Evolutionary conservation across 2,113 vertebrate genomes (phyloP).

Genomic region (Pachyramphus minor): DNA sequence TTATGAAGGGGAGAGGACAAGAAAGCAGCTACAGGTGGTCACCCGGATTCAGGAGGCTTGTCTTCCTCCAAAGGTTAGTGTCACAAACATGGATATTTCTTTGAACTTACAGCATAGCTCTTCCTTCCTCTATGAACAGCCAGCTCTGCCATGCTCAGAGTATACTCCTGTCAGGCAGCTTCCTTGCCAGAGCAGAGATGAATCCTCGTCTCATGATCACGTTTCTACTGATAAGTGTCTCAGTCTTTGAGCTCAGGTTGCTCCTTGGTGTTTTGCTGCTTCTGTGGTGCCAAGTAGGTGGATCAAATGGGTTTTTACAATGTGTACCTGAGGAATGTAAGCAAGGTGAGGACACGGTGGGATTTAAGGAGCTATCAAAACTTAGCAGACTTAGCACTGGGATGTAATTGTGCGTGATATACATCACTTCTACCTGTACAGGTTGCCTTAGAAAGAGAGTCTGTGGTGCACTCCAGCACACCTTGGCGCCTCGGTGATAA

Average conservation of each 20-base stretch:
- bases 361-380: background rate
- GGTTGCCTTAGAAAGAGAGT: background rate
- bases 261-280: background rate
- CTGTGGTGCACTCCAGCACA: background rate
- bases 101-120: background rate
- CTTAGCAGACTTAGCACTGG: background rate
- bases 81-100: background rate
- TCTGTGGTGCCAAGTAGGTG: background rate
- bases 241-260: background rate
- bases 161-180: background rate
- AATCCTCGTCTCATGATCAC: background rate
- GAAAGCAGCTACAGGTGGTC: background rate
- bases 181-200: background rate
- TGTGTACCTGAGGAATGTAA: background rate
- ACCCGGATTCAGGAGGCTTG: background rate
- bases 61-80: background rate
- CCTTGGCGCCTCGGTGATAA: accelerated
- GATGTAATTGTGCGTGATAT: background rate
- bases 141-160: background rate
- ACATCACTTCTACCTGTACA: background rate
- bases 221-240: background rate
- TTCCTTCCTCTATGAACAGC: background rate
- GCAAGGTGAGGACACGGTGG: background rate
- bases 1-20: background rate
- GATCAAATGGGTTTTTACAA: background rate